Percentiles rank a stretch among this genome's conserved stretches.
Evolutionary conservation across 2,797 vertebrate species (phyloP).

Genomic region (Otus scops): DNA sequence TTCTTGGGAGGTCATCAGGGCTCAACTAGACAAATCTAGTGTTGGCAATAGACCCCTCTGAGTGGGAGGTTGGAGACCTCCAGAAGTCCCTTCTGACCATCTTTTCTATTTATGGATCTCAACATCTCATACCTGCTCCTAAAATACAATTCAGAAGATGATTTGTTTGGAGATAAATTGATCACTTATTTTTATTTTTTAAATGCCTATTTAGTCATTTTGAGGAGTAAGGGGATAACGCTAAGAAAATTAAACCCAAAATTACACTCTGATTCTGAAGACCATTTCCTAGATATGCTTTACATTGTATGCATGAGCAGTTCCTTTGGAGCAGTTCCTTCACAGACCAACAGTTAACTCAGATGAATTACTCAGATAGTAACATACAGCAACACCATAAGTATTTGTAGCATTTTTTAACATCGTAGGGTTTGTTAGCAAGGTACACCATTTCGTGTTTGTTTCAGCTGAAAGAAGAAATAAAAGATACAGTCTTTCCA

Average conservation of each 20-base stretch:
- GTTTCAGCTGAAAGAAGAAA: slow-evolving; percentile 40
- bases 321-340: not conserved
- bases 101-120: not conserved
- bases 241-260: not conserved
- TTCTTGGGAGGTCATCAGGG: not conserved
- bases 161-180: not conserved
- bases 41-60: not conserved
- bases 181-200: not conserved
- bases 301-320: not conserved
- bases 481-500: not conserved
- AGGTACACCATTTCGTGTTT: not conserved
- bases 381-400: not conserved
- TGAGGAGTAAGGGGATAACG: not conserved
- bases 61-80: not conserved
- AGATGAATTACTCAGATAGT: not conserved
- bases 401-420: not conserved
- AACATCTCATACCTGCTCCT: not conserved
- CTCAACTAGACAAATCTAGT: not conserved
- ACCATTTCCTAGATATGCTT: not conserved
- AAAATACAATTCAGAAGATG: not conserved
- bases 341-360: not conserved
- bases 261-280: not conserved
- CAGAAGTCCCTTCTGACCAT: not conserved
- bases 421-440: not conserved
- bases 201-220: not conserved